These are phyloP conservation scores for Sphaeridia pumilis DNA, from an alignment of 2,888 invertebrate species.

Conservation along the genomic window DNA sequence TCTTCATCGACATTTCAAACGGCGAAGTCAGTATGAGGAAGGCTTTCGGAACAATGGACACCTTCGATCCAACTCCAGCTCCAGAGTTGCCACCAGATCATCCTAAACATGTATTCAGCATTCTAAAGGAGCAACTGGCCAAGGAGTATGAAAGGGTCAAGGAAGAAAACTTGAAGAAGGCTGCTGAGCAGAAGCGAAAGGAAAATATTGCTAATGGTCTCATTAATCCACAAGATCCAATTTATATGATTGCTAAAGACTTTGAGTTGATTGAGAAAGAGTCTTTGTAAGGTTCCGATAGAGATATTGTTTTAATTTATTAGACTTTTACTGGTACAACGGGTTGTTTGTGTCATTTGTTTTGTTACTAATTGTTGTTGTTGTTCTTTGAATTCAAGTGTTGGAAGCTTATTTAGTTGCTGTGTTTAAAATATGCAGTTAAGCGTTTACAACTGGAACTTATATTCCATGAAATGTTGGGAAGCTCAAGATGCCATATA, in stretches of 20 bases:
- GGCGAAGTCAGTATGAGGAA: constrained; percentile 34
- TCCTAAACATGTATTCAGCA: constrained; percentile 25
- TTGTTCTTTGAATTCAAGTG: too few species aligned
- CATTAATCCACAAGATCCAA: constrained; percentile 20
- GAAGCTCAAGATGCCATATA: too few species aligned
- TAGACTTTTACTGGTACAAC: too few species aligned
- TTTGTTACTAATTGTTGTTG: too few species aligned
- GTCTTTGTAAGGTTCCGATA: background rate
- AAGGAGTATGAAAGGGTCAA: constrained; percentile 28
- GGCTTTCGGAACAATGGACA: constrained; percentile 28
- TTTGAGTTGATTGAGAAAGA: constrained; percentile 22
- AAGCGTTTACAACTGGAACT: too few species aligned
- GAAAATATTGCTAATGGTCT: constrained; percentile 27
- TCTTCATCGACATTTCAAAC: constrained; percentile 34
- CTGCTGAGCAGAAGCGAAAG: constrained; percentile 26
- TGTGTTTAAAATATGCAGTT: too few species aligned
- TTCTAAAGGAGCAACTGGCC: constrained; percentile 24
- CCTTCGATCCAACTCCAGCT: constrained; percentile 22
- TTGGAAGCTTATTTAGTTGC: too few species aligned
- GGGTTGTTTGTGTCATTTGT: too few species aligned
- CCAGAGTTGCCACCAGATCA: constrained; percentile 16
- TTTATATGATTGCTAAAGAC: constrained; percentile 27
- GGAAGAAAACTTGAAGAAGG: constrained; percentile 21
- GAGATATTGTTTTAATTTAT: too few species aligned
- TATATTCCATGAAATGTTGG: too few species aligned